Base-by-base conservation (phyloP, 1,140 invertebrate genomes). In the Micrasema longulum region DNA sequence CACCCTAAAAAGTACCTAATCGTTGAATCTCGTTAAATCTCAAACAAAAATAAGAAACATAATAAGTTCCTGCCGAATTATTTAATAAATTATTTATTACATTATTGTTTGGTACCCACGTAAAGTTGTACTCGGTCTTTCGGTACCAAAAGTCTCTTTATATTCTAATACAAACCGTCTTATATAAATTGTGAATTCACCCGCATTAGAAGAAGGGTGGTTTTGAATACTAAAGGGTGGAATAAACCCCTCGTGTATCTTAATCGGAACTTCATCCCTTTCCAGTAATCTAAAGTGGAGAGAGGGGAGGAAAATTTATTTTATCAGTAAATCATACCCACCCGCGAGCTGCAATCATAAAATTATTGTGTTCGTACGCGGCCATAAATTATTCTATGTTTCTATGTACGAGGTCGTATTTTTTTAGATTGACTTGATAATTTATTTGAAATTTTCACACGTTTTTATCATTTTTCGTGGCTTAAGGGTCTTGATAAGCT, bases 321-420 rank as follows among this genome's bases (percentile, higher is more conserved):
- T 64, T 65, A 65, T 71, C 69, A 64, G 69, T 71, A 71, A 71
- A 71, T 71, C 69, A 71, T 71, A 69, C 48, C 50, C 50, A 23
- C 31, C 60, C 48, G 57, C 31, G 60, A 47, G 60, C 36, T 31
- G 38, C 31, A 64, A 64, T 65, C 57, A 41, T 71, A 64, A 69
- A 68, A 48, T 47, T 6, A 31, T 48, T 48, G 16, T 48, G 47
- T 48, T 48, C 20, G 16, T 48, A 48, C 16, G 47, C 47, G 2
- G 47, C 47, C 11, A 48, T 11, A 16, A 9, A 48, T 20, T 48
- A 48, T 48, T 11, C 47, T 31, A 31, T 31, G 26, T 31, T 31
- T 31, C 26, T 31, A 31, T 31, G 26, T 31, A 31, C 26, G 7
- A 31, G 7, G 26, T 31, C 26, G 7, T 31, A 31, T 31, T 31